Conservation (phyloP, 92 coral and sea anemone genomes). For the Phenganax stokvisi region DNA sequence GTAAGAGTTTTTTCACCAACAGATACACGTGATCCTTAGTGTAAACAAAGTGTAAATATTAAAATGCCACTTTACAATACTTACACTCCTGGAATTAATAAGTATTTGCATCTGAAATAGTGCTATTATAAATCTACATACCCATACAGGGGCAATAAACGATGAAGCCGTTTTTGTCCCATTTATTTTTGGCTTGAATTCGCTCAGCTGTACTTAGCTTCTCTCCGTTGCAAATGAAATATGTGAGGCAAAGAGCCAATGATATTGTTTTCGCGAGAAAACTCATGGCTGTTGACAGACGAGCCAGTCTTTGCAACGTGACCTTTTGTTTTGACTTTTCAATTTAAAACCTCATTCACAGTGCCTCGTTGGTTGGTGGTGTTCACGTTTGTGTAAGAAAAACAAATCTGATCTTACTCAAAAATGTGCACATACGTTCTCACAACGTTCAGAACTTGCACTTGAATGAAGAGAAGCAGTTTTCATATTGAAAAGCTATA, state of each 20-base stretch:
- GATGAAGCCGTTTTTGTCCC: constrained; percentile 60
- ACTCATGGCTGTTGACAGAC: background rate
- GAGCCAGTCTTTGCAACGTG: background rate
- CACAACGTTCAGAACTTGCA: background rate
- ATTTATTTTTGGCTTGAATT: constrained; percentile 28
- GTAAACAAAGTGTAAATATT: background rate
- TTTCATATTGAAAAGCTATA: no score
- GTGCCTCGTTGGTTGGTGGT: background rate
- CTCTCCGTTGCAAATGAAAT: background rate
- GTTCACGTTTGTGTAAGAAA: background rate
- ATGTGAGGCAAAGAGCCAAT: background rate
- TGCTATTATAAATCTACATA: constrained; percentile 38
- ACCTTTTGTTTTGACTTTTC: background rate
- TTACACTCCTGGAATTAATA: background rate
- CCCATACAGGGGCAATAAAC: constrained; percentile 98
- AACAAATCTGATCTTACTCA: background rate
- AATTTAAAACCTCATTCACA: background rate
- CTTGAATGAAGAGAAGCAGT: background rate
- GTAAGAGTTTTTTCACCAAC: no score
- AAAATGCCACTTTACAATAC: background rate
- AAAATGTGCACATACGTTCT: background rate
- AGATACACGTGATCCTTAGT: background rate
- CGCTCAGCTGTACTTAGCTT: background rate
- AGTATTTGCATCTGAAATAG: no score
- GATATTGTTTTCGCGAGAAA: background rate